Conservation (phyloP, 2,888 invertebrate species). For the Cistogaster globosa region DNA sequence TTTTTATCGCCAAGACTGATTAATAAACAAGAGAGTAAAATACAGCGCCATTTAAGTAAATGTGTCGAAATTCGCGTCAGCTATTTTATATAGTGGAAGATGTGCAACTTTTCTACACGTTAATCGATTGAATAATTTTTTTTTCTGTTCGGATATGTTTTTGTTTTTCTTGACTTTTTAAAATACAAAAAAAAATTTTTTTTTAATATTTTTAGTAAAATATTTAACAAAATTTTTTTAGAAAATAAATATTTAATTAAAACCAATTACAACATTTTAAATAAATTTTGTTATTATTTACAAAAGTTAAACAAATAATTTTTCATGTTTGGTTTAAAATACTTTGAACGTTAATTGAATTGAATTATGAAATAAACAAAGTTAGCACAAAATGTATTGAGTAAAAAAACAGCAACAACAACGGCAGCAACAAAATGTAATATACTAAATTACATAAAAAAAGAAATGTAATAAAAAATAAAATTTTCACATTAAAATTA, state of each 20-base stretch:
- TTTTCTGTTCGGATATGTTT: too few species aligned
- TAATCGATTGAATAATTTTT: too few species aligned
- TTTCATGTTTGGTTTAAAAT: constrained; percentile 15
- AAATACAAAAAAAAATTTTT: constrained; percentile 2
- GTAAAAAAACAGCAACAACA: constrained; percentile 10
- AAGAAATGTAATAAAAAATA: constrained; percentile 21
- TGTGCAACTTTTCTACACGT: too few species aligned
- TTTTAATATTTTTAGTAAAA: not conserved
- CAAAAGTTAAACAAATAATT: constrained; percentile 7
- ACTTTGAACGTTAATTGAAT: constrained; percentile 48
- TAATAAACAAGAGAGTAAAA: too few species aligned
- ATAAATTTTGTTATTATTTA: not conserved
- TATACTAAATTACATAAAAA: constrained; percentile 24
- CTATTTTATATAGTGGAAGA: too few species aligned
- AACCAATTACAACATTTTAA: constrained; percentile 23
- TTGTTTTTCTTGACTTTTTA: too few species aligned
- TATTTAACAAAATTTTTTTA: constrained; percentile 3
- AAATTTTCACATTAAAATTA: constrained; percentile 8
- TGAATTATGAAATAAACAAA: constrained; percentile 52
- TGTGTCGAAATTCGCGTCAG: too few species aligned
- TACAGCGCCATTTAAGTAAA: too few species aligned
- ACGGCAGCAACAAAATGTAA: not conserved
- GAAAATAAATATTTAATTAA: constrained; percentile 19
- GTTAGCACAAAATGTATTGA: constrained; percentile 19
- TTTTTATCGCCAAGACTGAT: too few species aligned